These are phyloP conservation scores for Pao palembangensis DNA, from an alignment of 2,113 vertebrate genomes.

Conservation along the genomic window DNA sequence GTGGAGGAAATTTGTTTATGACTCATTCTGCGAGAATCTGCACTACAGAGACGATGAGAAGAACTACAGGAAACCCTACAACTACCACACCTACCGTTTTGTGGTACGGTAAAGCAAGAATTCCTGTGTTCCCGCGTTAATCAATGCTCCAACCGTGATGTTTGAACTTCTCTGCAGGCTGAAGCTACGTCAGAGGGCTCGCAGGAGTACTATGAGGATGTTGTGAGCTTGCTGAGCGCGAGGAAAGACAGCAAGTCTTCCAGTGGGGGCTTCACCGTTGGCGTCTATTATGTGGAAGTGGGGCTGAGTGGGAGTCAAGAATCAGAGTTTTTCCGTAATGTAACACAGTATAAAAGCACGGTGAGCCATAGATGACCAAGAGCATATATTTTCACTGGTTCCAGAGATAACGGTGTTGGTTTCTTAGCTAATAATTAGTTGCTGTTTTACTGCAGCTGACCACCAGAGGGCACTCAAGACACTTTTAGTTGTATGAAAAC, in stretches of 20 bases:
- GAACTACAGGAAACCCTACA: constrained; percentile 89
- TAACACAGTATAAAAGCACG: constrained; percentile 74
- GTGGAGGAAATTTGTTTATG: constrained; percentile 85
- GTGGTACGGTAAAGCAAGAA: constrained; percentile 65
- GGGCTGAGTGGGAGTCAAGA: constrained; percentile 39
- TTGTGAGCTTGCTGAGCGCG: constrained; percentile 69
- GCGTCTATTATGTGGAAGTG: accelerated
- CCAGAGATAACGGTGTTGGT: no score
- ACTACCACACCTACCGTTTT: constrained; percentile 85
- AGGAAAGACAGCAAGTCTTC: constrained; percentile 44
- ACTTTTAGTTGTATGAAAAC: no score
- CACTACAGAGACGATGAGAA: constrained; percentile 85
- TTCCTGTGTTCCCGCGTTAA: neutral
- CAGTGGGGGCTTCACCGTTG: constrained; percentile 37
- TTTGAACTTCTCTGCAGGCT: constrained; percentile 69
- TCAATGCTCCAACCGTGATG: neutral
- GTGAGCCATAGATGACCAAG: constrained; percentile 52
- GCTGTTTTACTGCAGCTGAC: no score
- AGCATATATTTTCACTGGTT: no score
- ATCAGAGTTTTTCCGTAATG: constrained; percentile 63
- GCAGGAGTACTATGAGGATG: constrained; percentile 74
- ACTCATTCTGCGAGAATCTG: constrained; percentile 82
- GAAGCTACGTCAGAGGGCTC: constrained; percentile 78
- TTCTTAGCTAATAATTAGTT: no score
- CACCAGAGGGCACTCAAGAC: no score